phyloP scores from a whole-genome alignment of 2,113 vertebrate genomes.

The Paramormyrops kingsleyae region DNA sequence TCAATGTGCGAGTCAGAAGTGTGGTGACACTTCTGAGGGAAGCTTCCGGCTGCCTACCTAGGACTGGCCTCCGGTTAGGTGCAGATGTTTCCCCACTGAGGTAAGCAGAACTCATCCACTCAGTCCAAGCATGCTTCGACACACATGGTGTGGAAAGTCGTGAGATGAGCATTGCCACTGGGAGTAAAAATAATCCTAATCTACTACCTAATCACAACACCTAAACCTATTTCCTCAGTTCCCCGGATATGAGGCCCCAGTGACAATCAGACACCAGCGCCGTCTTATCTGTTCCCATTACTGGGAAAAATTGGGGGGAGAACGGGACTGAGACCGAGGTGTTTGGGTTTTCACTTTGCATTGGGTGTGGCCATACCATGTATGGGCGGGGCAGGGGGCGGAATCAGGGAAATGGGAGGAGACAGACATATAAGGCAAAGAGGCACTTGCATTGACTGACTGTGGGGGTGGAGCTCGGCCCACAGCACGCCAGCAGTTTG shows the following conservation, averaged over 20 bases:
- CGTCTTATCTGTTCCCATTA: background rate
- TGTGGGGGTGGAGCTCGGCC: conserved; percentile 42
- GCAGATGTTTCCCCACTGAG: background rate
- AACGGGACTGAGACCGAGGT: background rate
- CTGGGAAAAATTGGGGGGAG: background rate
- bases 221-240: background rate
- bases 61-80: background rate
- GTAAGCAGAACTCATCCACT: background rate
- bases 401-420: conserved; percentile 4
- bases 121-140: background rate
- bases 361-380: background rate
- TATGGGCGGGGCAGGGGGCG: background rate
- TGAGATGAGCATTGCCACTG: background rate
- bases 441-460: conserved; percentile 54
- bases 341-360: background rate
- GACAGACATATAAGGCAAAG: conserved; percentile 36
- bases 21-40: background rate
- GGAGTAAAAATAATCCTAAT: background rate
- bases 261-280: background rate
- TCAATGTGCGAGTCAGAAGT: background rate
- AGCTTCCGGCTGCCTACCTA: background rate
- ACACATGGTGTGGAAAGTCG: background rate
- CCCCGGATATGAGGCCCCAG: background rate
- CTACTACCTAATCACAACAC: background rate
- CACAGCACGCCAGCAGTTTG: conserved; percentile 59